A percentile compares a stretch with the other conserved stretches of the same genome.
Evolutionary conservation across 1,140 invertebrate species (phyloP).

Genomic region (Plutomurus gul): DNA sequence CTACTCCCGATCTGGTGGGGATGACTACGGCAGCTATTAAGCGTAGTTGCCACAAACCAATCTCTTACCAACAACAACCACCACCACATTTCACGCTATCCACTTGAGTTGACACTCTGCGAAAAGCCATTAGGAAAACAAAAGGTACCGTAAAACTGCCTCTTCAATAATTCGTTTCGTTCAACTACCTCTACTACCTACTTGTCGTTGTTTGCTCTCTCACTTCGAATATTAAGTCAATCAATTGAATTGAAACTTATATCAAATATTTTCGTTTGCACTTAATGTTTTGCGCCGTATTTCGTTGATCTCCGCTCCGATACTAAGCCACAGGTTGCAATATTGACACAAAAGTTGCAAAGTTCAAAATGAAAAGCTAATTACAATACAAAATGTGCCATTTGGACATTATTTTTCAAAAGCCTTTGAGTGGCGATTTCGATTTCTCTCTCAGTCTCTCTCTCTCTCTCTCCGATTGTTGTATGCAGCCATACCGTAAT

Average conservation of each 20-base stretch:
- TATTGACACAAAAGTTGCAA: background rate
- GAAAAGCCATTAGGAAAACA: conserved; percentile 33
- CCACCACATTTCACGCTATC: background rate
- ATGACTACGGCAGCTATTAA: conserved; percentile 37
- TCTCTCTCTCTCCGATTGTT: background rate
- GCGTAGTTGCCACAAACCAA: conserved; percentile 16
- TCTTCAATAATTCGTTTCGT: conserved; percentile 20
- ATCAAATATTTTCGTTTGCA: background rate
- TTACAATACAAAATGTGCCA: background rate
- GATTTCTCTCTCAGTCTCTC: background rate
- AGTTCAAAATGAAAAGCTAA: background rate
- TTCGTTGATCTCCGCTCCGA: conserved; percentile 42
- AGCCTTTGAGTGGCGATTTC: too few species aligned
- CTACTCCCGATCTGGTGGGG: conserved; percentile 32
- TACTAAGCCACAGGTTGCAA: conserved; percentile 44
- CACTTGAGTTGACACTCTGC: conserved; percentile 12
- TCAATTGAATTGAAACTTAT: background rate
- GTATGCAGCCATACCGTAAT: background rate
- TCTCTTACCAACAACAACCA: background rate
- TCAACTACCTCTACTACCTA: conserved; percentile 23
- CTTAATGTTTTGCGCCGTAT: conserved; percentile 20
- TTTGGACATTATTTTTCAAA: conserved; percentile 12
- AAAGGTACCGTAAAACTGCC: conserved; percentile 30
- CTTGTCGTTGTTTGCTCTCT: conserved; percentile 19
- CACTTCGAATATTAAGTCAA: background rate